A percentile compares a stretch with the other conserved stretches of the same genome.
Conservation (phyloP, 2,113 vertebrate species). For the Oxyura jamaicensis region DNA sequence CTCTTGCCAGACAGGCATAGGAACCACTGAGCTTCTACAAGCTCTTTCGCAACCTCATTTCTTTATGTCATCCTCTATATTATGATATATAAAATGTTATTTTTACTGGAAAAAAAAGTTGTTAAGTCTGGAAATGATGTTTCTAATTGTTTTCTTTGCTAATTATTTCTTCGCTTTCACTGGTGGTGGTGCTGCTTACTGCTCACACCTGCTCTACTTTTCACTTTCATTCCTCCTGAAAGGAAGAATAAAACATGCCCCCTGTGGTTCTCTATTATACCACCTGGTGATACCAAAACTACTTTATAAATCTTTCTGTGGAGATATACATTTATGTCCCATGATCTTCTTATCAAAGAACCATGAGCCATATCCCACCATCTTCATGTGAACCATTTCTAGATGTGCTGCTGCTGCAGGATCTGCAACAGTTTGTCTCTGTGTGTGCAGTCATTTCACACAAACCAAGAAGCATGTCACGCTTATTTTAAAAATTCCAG, state of each 20-base stretch:
- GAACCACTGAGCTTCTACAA: background rate
- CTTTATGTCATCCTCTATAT: background rate
- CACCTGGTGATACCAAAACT: background rate
- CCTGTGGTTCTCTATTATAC: background rate
- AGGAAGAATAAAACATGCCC: background rate
- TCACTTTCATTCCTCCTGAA: background rate
- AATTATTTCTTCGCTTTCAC: background rate
- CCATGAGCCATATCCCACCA: background rate
- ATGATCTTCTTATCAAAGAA: background rate
- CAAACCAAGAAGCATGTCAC: background rate
- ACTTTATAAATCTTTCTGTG: background rate
- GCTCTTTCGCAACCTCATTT: background rate
- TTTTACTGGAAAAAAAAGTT: background rate
- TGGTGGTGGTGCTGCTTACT: background rate
- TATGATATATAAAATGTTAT: background rate
- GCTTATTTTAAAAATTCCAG: background rate
- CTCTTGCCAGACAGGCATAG: background rate
- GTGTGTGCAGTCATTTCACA: background rate
- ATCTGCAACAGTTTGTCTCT: too few species aligned
- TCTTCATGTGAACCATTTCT: background rate
- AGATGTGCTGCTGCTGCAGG: background rate
- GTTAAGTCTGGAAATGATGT: background rate
- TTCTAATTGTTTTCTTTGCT: background rate
- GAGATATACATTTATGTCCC: background rate
- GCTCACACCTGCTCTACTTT: background rate